Base-by-base conservation (phyloP, 1,140 invertebrate genomes). In the Anastrepha obliqua region DNA sequence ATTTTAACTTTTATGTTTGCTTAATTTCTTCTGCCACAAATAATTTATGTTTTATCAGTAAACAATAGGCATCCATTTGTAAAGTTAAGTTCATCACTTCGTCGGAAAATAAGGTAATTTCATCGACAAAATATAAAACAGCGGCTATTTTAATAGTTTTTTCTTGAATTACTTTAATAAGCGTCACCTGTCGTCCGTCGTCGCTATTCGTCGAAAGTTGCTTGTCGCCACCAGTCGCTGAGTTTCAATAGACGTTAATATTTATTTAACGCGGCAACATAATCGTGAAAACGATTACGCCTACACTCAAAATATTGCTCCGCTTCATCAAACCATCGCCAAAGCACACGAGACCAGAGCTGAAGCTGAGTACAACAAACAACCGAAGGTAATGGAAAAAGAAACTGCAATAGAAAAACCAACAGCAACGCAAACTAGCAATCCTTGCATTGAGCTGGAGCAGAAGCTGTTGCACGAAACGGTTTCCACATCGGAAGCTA, bases 271-370 rank as follows among this genome's bases (percentile, higher is more conserved):
- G 70, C 67, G 67, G 86, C 20, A 87, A 87, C 55, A 78, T 60
- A 59, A 87, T 81, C 87, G 87, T 87, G 67, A 44, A 87, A 87
- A 81, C 87, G 67, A 87, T 87, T 87, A 87, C 87, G 55, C 87
- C 87, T 81, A 87, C 87, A 78, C 87, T 29, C 87, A 15, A 87
- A 51, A 62, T 67, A 29, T 62, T 8, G 0, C 74, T 47, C 39
- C n/a, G 65, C 29, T 29, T 39, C 20, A 11, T 67, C 65, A 29
- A 67, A 20, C 62, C 20, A 64, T 67, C 29, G 67, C 67, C 15
- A 11, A 74, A 42, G 15, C 67, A 55, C 51, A 55, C 6, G 60
- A 55, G 59, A 60, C n/a, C 13, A 13, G 8, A 29, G 64, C 64
- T 67, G 20, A 29, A 3, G 39, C 64, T 39, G 29, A 39, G 7